Evolutionary conservation across 2,888 invertebrate genomes (phyloP).

Genomic region (Argyra leucocephala): DNA sequence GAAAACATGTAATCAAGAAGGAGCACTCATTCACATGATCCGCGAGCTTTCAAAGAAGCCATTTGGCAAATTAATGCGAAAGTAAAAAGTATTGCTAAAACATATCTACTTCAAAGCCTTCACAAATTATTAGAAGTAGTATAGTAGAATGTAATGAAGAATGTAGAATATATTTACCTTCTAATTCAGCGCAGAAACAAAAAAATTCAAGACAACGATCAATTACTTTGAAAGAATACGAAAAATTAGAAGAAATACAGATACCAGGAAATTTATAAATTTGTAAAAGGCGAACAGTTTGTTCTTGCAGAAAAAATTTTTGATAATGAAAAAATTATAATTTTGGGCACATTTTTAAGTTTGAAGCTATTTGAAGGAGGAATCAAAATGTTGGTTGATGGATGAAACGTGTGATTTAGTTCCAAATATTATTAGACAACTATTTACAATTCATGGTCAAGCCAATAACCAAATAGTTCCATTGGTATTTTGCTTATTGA

Average conservation of each 20-base stretch:
- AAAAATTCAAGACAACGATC: no score
- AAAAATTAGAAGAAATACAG: constrained; percentile 10
- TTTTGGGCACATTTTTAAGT: constrained; percentile 15
- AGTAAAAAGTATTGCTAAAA: not conserved
- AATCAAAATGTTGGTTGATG: constrained; percentile 15
- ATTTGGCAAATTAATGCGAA: not conserved
- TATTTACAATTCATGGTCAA: constrained; percentile 16
- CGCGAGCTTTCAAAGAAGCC: not conserved
- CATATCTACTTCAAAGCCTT: not conserved
- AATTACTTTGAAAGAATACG: constrained; percentile 4
- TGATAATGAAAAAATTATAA: constrained; percentile 15
- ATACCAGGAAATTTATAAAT: constrained; percentile 13
- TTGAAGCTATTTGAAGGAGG: constrained; percentile 14
- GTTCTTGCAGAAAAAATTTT: constrained; percentile 13
- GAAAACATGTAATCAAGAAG: not conserved
- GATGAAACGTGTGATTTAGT: constrained; percentile 17
- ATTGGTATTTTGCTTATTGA: constrained; percentile 15
- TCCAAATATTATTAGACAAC: constrained; percentile 14
- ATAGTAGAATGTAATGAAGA: not conserved
- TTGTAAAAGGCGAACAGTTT: constrained; percentile 15
- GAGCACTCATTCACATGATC: not conserved
- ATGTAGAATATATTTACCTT: not conserved
- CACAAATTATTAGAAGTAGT: not conserved
- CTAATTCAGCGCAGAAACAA: not conserved
- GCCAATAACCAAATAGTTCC: constrained; percentile 13